Base-by-base conservation (phyloP, 2,797 vertebrate species). In the Mastacembelus armatus region DNA sequence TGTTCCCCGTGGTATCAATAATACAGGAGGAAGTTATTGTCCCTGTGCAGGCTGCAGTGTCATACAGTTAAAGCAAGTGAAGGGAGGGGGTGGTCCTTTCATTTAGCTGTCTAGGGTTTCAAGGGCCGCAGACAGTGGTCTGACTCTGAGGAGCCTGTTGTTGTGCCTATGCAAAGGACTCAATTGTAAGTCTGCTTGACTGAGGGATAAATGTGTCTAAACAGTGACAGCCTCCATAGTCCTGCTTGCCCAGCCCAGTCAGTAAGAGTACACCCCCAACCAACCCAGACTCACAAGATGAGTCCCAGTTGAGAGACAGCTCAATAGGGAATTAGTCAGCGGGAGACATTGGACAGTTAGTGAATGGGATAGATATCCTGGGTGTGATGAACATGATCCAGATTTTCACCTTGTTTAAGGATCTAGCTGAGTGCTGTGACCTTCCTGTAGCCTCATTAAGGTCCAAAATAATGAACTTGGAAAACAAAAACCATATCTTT, bases 21-120 rank as follows among this genome's bases (percentile, higher is more conserved):
- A 95, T 95, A 94, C 85, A 95, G 92, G 92, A 93, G 92, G 91
- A 94, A 90, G 92, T 94, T 94, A 94, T 94, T 95, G 93, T 95
- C 91, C 90, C 83, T 67, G 74, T 76, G 83, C 85, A 86, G 78
- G 85, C 84, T 81, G 85, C 85, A 86, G 90, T 88, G 87, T 91
- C 86, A 80, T 86, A 84, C 90, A 85, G 89, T 83, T 89, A 81
- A 89, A 86, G 85, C 85, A 75, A 84, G 71, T 61, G 78, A 88
- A 88, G 80, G 83, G 76, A 69, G 76, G 83, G n/a, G 76, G 78
- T 57, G 84, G 86, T 81, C 81, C 92, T 94, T 94, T 94, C 92
- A 94, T 89, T 85, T 36, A 27, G 60, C 56, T 85, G 55, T 88
- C 93, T 94, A 82, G 58, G 80, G 90, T 94, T 94, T 93, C 94